Evolutionary conservation across 2,797 vertebrate genomes (phyloP).

Genomic region (Thamnophis elegans): DNA sequence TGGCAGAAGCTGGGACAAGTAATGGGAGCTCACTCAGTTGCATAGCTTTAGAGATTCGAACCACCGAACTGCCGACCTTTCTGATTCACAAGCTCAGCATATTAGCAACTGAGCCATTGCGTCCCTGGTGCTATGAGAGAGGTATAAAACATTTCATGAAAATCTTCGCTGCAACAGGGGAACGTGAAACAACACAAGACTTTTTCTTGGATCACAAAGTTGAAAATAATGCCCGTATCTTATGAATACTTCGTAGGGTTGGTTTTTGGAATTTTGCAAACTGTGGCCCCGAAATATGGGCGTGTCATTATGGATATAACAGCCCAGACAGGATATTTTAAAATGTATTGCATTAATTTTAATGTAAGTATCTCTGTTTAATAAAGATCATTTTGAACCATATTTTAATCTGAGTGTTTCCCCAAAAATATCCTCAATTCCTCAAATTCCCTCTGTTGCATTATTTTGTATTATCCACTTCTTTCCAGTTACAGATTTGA

Average conservation of each 20-base stretch:
- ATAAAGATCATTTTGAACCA: background rate
- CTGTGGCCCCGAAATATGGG: background rate
- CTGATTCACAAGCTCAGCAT: no score
- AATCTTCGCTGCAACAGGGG: background rate
- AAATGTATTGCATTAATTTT: background rate
- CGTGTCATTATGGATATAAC: background rate
- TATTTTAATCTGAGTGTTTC: background rate
- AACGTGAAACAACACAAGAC: background rate
- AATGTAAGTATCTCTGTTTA: background rate
- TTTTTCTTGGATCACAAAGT: background rate
- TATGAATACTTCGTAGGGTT: background rate
- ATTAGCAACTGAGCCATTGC: no score
- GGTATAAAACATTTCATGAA: background rate
- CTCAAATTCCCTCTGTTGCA: background rate
- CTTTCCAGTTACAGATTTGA: background rate
- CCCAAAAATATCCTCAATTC: background rate
- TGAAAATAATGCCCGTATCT: background rate
- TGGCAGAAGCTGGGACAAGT: no score
- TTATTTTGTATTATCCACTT: background rate
- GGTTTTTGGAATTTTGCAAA: background rate
- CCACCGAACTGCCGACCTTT: no score
- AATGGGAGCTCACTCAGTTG: no score
- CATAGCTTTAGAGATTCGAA: no score
- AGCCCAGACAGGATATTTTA: background rate
- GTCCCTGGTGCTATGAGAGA: background rate